Evolutionary conservation across 2,797 vertebrate species (phyloP), one percentile per base, ranked within the genome.

Genomic region (Spatula clypeata): DNA sequence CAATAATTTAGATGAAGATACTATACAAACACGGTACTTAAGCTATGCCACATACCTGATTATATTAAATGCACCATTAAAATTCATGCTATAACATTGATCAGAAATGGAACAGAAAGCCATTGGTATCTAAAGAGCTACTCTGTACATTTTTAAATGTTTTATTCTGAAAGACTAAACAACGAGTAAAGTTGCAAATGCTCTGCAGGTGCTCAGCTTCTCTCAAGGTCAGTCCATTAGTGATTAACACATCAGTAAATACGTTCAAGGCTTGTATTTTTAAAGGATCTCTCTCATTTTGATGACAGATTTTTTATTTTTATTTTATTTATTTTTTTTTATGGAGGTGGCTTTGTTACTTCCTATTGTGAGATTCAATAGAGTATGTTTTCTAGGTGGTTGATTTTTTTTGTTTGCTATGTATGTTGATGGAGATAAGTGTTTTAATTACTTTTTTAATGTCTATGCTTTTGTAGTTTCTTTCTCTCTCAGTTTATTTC

Each of bases 381-480:
- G 81, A 95, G 69, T 93, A 94, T 91, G 86, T 96, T 97, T 97
- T 97, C 94, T 97, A 97, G 97, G 97, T 98, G 95, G 93, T 69
- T 96, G 89, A 62, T 91, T 91, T 76, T 79, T 92, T 88, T 90
- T 94, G 86, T 96, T 96, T 83, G 80, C 97, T 97, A 95, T 90
- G 94, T 98, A 98, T 98, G 98, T 98, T 7, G 81, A 98, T 98
- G 97, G 98, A 98, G 98, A 98, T 98, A 98, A 98, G 98, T 98
- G 98, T 98, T 98, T 98, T 98, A 98, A 98, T 98, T 98, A 98
- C 98, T 98, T 98, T 98, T 98, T 98, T 98, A 98, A 98, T 98
- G 98, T 97, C 97, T 97, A 92, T 79, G 97, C 97, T 98, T 98
- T 98, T 97, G 97, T 97, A 95, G 98, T 98, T 98, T 97, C 96